Conservation (phyloP, 2,888 invertebrate genomes). For the Eilema sororculum region DNA sequence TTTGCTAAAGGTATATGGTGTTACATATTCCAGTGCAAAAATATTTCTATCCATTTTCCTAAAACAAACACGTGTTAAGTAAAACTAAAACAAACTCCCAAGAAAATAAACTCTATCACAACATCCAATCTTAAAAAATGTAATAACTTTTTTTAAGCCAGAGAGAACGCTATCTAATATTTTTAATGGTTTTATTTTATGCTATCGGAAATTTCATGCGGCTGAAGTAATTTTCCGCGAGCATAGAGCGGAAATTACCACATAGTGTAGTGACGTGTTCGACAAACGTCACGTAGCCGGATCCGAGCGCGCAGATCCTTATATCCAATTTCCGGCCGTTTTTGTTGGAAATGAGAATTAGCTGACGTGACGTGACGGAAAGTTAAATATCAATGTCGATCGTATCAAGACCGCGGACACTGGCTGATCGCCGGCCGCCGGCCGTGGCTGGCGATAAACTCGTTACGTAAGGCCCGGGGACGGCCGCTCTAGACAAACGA, state of each 20-base stretch:
- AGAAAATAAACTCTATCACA: constrained; percentile 24
- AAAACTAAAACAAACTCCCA: constrained; percentile 18
- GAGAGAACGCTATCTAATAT: constrained; percentile 61
- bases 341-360: constrained; percentile 86
- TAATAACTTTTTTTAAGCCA: constrained; percentile 44
- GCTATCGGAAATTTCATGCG: constrained; percentile 84
- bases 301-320: constrained; percentile 84
- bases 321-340: constrained; percentile 86
- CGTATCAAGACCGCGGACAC: constrained; percentile 56
- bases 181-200: constrained; percentile 78
- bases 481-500: constrained; percentile 33
- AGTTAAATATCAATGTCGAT: constrained; percentile 79
- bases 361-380: constrained; percentile 83
- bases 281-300: constrained; percentile 87
- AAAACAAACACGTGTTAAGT: background rate
- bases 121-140: constrained; percentile 40
- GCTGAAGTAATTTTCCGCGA: constrained; percentile 86
- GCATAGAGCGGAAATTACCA: constrained; percentile 85
- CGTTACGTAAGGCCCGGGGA: constrained; percentile 40
- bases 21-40: background rate
- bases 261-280: constrained; percentile 87
- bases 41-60: background rate
- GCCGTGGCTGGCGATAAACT: constrained; percentile 43
- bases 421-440: constrained; percentile 40
- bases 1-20: background rate